Conservation (phyloP, 2,113 vertebrate genomes). For the Rhinogobius similis region DNA sequence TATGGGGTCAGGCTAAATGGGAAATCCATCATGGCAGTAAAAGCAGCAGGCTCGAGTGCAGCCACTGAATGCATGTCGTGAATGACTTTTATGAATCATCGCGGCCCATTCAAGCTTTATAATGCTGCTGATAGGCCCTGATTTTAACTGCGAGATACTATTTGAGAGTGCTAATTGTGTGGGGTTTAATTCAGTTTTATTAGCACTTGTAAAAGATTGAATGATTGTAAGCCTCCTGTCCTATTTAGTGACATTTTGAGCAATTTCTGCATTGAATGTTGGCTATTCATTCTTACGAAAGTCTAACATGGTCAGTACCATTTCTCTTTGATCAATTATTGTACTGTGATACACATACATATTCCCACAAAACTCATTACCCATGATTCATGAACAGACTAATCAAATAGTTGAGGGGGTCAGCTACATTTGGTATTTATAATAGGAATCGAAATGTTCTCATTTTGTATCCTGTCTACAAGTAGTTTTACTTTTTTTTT, state of each 20-base stretch:
- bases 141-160: no score
- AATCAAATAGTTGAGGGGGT: no score
- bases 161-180: slow-evolving; percentile 9
- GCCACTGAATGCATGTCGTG: slow-evolving; percentile 32
- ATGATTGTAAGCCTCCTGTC: not conserved
- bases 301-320: not conserved
- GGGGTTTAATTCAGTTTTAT: slow-evolving; percentile 8
- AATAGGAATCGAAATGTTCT: no score
- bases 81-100: slow-evolving; percentile 33
- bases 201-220: slow-evolving; percentile 2
- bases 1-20: slow-evolving; percentile 81
- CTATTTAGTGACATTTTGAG: not conserved
- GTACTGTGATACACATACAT: no score
- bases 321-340: not conserved
- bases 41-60: slow-evolving; percentile 49
- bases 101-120: slow-evolving; percentile 12
- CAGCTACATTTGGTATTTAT: no score
- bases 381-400: no score
- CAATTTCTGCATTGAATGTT: not conserved
- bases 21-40: slow-evolving; percentile 74
- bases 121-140: not conserved
- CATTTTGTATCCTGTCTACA: not conserved
- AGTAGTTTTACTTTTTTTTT: no score
- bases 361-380: no score
- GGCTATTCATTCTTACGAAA: not conserved